A percentile compares a stretch with the other conserved stretches of the same genome.
These are phyloP conservation scores for Macropus fuliginosus DNA, from an alignment of 2,797 vertebrate genomes.

Conservation along the genomic window DNA sequence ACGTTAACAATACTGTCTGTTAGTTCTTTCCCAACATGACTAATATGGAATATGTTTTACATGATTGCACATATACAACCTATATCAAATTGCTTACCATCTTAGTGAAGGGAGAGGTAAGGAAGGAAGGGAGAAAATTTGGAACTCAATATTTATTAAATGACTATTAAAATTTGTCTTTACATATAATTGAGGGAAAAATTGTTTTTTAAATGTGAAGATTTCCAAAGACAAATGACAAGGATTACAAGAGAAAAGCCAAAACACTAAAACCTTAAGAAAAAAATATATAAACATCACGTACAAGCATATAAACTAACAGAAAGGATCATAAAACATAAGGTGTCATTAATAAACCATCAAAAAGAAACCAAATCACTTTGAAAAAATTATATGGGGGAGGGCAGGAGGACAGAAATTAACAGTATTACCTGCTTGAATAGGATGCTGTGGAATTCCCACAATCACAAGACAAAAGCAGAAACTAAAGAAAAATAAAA, in stretches of 20 bases:
- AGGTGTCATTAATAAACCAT: not conserved
- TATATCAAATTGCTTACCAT: not conserved
- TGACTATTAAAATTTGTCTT: not conserved
- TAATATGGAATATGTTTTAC: not conserved
- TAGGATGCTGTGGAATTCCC: not conserved
- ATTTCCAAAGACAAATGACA: not conserved
- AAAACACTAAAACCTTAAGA: not conserved
- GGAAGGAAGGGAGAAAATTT: not conserved
- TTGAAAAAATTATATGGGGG: not conserved
- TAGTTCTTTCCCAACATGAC: not conserved
- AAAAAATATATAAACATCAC: not conserved
- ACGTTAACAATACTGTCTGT: no score
- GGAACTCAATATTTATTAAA: not conserved
- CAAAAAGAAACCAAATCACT: not conserved
- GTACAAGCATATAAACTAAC: not conserved
- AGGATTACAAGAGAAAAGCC: not conserved
- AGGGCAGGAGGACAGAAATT: not conserved
- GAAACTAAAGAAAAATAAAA: not conserved
- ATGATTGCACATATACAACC: not conserved
- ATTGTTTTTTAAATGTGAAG: not conserved
- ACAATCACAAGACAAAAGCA: not conserved
- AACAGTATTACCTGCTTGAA: not conserved
- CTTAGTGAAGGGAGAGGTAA: not conserved
- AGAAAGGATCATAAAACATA: not conserved
- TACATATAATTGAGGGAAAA: not conserved